Evolutionary conservation across 2,113 vertebrate species (phyloP), one percentile per base, ranked within the genome.

Genomic region (Ochotona curzoniae): DNA sequence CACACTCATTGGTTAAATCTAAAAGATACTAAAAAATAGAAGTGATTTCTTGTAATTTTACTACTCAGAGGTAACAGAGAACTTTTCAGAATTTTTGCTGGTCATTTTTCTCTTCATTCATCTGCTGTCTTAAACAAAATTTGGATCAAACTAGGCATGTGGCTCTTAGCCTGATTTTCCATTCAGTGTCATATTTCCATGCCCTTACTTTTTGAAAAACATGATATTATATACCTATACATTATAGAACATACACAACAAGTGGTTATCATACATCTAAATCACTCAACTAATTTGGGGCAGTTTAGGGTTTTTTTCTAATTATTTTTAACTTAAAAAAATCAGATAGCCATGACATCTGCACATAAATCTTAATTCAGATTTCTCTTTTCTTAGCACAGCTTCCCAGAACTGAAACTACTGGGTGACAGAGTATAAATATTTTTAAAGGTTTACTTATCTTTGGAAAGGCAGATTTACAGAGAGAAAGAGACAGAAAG

Each of bases 341-440:
- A 91, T 94, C 94, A 91, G 47, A 73, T 87, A 47, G 47, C 76
- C 76, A 91, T 57, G 35, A 76, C 63, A 90, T 94, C 63, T 91
- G 26, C 80, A 89, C 81, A 87, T 91, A 95, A 94, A 93, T 95
- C 93, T 94, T 81, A 87, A 83, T 89, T 67, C 13, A 44, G 75
- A 95, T 76, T 90, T 96, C 89, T 91, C 67, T 93, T 94, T 95
- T 89, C 70, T 92, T 89, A 91, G 76, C 64, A 89, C 87, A 96
- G 76, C 95, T 94, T 95, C 93, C 91, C 95, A 95, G 94, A 96
- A 97, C 93, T 87, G 26, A 81, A 95, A 95, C 96, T 96, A 96
- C 63, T 95, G 87, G 93, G 95, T 91, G 95, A 95, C 83, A 94
- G 93, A 89, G 76, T 93, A 23, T 91, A 96, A 96, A 96, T 76